Conservation (phyloP, 2,888 invertebrate species). For the Leptopilina syphax region DNA sequence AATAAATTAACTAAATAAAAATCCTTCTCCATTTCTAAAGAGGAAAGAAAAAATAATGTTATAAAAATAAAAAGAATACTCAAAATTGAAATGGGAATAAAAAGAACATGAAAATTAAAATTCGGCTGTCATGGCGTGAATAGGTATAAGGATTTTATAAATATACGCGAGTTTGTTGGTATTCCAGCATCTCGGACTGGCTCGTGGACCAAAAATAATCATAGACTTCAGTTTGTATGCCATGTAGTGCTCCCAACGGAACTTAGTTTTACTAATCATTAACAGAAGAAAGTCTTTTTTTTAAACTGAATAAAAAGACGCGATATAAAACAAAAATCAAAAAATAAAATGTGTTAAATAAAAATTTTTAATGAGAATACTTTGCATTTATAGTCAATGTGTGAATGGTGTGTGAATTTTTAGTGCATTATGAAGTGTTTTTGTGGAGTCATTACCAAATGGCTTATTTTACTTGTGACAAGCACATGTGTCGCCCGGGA, state of each 20-base stretch:
- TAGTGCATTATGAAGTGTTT: constrained; percentile 33
- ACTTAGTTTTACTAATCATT: not conserved
- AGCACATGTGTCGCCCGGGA: constrained; percentile 59
- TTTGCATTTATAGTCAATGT: constrained; percentile 27
- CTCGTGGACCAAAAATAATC: constrained; percentile 71
- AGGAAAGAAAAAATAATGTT: too few relatives aligned
- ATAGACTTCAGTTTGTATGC: constrained; percentile 44
- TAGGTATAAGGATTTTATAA: constrained; percentile 65
- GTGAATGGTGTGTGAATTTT: constrained; percentile 15
- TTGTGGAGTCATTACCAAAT: not conserved
- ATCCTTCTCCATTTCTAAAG: too few relatives aligned
- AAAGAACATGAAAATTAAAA: not conserved
- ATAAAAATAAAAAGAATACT: too few relatives aligned
- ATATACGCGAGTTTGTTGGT: constrained; percentile 59
- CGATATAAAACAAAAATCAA: not conserved
- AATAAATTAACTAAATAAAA: too few relatives aligned
- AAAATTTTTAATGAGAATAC: not conserved
- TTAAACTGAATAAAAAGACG: not conserved
- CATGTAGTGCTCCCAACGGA: not conserved
- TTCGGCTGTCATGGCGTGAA: constrained; percentile 2
- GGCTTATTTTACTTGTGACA: constrained; percentile 59
- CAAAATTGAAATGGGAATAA: not conserved
- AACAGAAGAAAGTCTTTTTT: not conserved
- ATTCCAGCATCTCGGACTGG: constrained; percentile 46
- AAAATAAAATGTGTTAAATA: not conserved